Evolutionary conservation across 64 coral and sea anemone genomes (phyloP), one percentile per base, ranked within the genome.

Genomic region (Orbicella faveolata): DNA sequence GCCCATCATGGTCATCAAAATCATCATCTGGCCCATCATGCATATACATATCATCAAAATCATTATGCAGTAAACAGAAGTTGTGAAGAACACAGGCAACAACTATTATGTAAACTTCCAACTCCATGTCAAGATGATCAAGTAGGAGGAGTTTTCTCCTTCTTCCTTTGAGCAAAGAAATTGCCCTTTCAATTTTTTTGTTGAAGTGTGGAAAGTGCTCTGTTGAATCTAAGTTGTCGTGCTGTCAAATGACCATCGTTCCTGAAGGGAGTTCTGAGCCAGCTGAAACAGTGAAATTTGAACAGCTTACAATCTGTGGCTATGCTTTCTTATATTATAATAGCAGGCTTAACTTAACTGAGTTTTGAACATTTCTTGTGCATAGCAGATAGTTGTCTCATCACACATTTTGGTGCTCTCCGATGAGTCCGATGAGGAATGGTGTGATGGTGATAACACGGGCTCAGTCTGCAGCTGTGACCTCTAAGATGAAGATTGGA

Each of bases 11-110:
- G 44, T 57, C 74, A 78, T 23, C 18, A 64, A 61, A 74, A 68
- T 76, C 74, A 78, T 86, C 90, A 87, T 92, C 37, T n/a, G n/a
- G n/a, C n/a, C n/a, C n/a, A 75, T 77, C 78, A 76, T 16, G 33
- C 23, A 83, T 64, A 82, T 85, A 83, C 41, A 62, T 75, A 39
- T 87, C 75, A 54, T 92, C 90, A 87, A 57, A 92, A 86, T 78
- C 80, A 91, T 91, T 79, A 8, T 83, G 52, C 23, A 91, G 41
- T 81, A 90, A 75, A 74, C 83, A 79, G 52, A 80, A 92, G 52
- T 92, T 79, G 34, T 92, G 90, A 35, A 92, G 62, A 68, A 92
- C 90, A 87, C 90, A 92, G 2, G 90, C 90, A 91, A 70, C 80
- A 57, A 77, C 36, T 74, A 84, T 76, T 12, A 84, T 64, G 44